Evolutionary conservation across 2,113 vertebrate genomes (phyloP).

Genomic region (Crocuta crocuta): DNA sequence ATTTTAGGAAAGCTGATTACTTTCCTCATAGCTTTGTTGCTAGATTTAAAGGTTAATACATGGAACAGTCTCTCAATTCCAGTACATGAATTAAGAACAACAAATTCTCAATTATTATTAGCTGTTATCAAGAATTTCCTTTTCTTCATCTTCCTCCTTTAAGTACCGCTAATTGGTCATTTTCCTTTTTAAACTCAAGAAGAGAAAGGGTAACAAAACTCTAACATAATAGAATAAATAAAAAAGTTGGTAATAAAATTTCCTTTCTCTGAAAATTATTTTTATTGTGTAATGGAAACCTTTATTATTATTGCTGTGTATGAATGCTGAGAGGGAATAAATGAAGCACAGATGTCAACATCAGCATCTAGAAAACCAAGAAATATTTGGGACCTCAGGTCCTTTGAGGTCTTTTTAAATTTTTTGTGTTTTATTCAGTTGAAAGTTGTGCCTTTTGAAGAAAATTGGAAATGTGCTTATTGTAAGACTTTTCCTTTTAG

Average conservation of each 20-base stretch:
- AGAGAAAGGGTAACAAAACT: not conserved
- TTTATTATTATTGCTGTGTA: not conserved
- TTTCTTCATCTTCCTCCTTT: not conserved
- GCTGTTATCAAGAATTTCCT: not conserved
- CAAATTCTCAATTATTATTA: constrained; percentile 21
- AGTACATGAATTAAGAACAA: not conserved
- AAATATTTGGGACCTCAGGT: not conserved
- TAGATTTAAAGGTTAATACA: not conserved
- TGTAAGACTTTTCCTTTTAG: not conserved
- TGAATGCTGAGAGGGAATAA: constrained; percentile 38
- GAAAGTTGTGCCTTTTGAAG: constrained; percentile 44
- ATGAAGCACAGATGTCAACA: not conserved
- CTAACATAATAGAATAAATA: constrained; percentile 16
- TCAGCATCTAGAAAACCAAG: not conserved
- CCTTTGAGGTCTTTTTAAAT: not conserved
- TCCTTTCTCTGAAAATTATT: constrained; percentile 45
- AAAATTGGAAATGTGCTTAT: constrained; percentile 57
- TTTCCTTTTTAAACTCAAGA: not conserved
- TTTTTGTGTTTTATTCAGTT: not conserved
- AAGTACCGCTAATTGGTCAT: not conserved
- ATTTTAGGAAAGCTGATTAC: not conserved
- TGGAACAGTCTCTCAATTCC: not conserved
- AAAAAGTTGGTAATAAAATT: constrained; percentile 6
- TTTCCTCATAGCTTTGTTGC: not conserved
- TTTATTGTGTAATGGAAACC: constrained; percentile 33